Conservation (phyloP, 2,888 invertebrate genomes). For the Coleophora flavipennella region DNA sequence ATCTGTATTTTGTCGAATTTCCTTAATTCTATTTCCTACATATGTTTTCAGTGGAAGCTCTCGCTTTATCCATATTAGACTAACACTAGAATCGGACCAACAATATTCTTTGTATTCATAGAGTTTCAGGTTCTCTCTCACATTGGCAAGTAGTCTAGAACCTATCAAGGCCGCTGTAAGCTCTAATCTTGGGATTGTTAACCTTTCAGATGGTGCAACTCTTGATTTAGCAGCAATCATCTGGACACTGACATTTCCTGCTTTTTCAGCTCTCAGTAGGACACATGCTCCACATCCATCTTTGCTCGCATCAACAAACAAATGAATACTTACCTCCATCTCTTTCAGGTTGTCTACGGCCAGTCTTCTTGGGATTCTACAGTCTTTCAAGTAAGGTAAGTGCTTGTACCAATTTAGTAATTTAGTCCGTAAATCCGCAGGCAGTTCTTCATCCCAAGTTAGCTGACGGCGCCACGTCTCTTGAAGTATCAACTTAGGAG, state of each 20-base stretch:
- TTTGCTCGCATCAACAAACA: slow-evolving; percentile 8
- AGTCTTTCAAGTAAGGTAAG: not conserved
- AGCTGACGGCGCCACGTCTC: slow-evolving; percentile 2
- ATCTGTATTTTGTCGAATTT: too few relatives aligned
- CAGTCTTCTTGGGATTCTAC: slow-evolving; percentile 1
- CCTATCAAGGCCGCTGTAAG: slow-evolving; percentile 6
- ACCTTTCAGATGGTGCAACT: slow-evolving; percentile 6
- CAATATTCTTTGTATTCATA: not conserved
- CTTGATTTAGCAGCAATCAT: slow-evolving; percentile 1
- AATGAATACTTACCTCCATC: slow-evolving; percentile 3
- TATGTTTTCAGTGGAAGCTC: not conserved
- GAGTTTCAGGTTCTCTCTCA: not conserved
- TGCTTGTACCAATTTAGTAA: slow-evolving; percentile 4
- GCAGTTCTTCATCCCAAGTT: slow-evolving; percentile 5
- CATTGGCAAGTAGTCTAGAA: slow-evolving; percentile 2
- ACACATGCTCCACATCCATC: slow-evolving; percentile 5
- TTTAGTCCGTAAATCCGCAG: not conserved
- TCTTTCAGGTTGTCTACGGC: not conserved
- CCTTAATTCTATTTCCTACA: too few relatives aligned
- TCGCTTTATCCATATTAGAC: slow-evolving; percentile 3
- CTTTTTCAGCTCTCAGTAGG: slow-evolving; percentile 2
- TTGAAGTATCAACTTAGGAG: slow-evolving; percentile 7
- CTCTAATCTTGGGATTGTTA: slow-evolving; percentile 9
- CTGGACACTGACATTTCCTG: not conserved
- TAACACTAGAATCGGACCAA: slow-evolving; percentile 4